A percentile compares a stretch with the other conserved stretches of the same genome.
These are phyloP conservation scores for Cromileptes altivelis DNA, from an alignment of 2,113 vertebrate genomes.

Conservation along the genomic window DNA sequence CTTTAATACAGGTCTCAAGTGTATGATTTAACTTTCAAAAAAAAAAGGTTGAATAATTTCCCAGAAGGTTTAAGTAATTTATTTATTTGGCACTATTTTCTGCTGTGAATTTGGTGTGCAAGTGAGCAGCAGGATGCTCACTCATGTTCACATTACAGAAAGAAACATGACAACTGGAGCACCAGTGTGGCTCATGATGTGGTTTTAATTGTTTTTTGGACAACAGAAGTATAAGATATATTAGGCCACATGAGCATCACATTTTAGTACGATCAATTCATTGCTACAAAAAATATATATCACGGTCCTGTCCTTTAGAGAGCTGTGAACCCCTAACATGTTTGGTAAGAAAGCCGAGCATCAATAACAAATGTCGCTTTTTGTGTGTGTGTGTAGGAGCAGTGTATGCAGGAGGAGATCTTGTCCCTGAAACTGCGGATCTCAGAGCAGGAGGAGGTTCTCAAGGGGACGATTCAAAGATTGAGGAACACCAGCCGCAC, in stretches of 20 bases:
- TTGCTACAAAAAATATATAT: neutral
- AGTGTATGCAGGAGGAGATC: slow-evolving; percentile 88
- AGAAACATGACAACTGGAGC: too few relatives aligned
- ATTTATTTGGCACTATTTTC: neutral
- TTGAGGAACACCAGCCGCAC: slow-evolving; percentile 87
- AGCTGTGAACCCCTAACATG: neutral
- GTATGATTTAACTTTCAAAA: neutral
- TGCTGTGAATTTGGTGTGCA: neutral
- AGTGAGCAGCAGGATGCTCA: neutral
- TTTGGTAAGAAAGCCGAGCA: neutral
- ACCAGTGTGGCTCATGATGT: too few relatives aligned
- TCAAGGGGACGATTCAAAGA: slow-evolving; percentile 85
- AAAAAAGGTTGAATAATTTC: neutral
- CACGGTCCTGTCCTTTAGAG: neutral
- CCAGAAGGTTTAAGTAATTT: neutral
- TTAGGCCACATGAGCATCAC: neutral
- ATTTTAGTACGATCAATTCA: too few relatives aligned
- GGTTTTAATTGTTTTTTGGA: too few relatives aligned
- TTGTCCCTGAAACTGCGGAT: slow-evolving; percentile 85
- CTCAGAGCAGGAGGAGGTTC: slow-evolving; percentile 87
- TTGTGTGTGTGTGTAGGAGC: slow-evolving; percentile 82
- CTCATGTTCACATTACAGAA: too few relatives aligned
- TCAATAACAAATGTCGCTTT: neutral
- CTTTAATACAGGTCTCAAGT: neutral
- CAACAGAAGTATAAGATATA: too few relatives aligned